Percentiles rank a stretch among this genome's conserved stretches.
Conservation (phyloP, 2,888 invertebrate genomes). For the Epinotia ramella region DNA sequence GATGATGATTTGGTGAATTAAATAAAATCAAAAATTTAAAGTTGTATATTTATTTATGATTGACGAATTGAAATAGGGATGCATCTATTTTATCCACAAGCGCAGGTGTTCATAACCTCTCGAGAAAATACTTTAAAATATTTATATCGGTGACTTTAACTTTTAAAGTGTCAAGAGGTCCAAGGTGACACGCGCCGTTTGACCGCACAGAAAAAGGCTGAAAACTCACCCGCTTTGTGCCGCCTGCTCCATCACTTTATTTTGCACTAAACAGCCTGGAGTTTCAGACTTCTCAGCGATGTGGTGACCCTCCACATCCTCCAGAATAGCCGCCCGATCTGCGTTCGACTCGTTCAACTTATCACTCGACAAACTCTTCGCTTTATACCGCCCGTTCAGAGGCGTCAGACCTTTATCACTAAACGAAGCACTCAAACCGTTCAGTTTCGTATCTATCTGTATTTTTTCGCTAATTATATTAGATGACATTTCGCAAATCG, state of each 20-base stretch:
- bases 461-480: slow-evolving; percentile 75
- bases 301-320: slow-evolving; percentile 77
- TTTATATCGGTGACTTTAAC: slow-evolving; percentile 25
- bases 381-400: slow-evolving; percentile 72
- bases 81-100: background rate
- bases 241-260: slow-evolving; percentile 67
- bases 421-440: slow-evolving; percentile 72
- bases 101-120: background rate
- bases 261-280: slow-evolving; percentile 75
- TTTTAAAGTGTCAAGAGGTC: slow-evolving; percentile 33
- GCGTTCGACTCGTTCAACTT: slow-evolving; percentile 78
- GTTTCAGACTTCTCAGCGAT: slow-evolving; percentile 75
- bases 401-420: slow-evolving; percentile 74
- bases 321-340: slow-evolving; percentile 78
- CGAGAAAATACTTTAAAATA: background rate
- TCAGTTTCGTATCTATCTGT: slow-evolving; percentile 73
- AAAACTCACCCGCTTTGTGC: slow-evolving; percentile 68
- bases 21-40: background rate
- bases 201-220: slow-evolving; percentile 39
- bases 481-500: slow-evolving; percentile 73
- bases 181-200: slow-evolving; percentile 37
- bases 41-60: background rate
- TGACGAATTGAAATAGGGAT: background rate
- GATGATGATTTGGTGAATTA: background rate
- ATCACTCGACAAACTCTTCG: slow-evolving; percentile 82